These are phyloP conservation scores for Drosophila equinoxialis DNA, from an alignment of 1,140 invertebrate species.

Conservation along the genomic window DNA sequence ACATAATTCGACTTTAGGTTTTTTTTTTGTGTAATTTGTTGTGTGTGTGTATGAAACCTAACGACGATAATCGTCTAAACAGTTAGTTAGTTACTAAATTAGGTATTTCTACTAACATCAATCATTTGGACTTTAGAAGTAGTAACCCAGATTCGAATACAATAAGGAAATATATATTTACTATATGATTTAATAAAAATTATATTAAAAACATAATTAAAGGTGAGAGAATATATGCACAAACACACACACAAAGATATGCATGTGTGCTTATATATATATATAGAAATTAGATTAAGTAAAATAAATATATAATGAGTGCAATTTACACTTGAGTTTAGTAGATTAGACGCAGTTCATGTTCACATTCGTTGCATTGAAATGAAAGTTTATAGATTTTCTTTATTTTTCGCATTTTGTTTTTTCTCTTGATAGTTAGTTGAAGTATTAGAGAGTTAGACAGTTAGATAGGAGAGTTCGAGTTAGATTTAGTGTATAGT, in stretches of 20 bases:
- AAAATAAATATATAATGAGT: constrained; percentile 51
- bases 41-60: constrained; percentile 46
- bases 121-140: constrained; percentile 24
- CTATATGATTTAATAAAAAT: neutral
- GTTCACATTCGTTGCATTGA: constrained; percentile 60
- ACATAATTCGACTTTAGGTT: no score
- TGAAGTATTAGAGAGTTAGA: constrained; percentile 26
- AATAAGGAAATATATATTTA: constrained; percentile 32
- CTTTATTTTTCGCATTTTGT: neutral
- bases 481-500: constrained; percentile 21
- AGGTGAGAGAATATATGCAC: constrained; percentile 3
- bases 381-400: constrained; percentile 32
- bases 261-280: neutral
- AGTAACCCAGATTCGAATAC: constrained; percentile 52
- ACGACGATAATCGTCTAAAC: constrained; percentile 28
- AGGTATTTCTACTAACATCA: constrained; percentile 47
- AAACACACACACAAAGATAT: constrained; percentile 1
- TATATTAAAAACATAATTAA: constrained; percentile 2
- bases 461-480: neutral
- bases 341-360: constrained; percentile 20
- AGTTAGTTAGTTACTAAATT: constrained; percentile 5
- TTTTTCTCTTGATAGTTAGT: constrained; percentile 25
- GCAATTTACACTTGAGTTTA: constrained; percentile 37
- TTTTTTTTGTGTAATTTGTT: no score
- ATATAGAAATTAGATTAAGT: constrained; percentile 33